Evolutionary conservation across 2,888 invertebrate species (phyloP), one percentile per base, ranked within the genome.

Genomic region (Polylopha cassiicola): DNA sequence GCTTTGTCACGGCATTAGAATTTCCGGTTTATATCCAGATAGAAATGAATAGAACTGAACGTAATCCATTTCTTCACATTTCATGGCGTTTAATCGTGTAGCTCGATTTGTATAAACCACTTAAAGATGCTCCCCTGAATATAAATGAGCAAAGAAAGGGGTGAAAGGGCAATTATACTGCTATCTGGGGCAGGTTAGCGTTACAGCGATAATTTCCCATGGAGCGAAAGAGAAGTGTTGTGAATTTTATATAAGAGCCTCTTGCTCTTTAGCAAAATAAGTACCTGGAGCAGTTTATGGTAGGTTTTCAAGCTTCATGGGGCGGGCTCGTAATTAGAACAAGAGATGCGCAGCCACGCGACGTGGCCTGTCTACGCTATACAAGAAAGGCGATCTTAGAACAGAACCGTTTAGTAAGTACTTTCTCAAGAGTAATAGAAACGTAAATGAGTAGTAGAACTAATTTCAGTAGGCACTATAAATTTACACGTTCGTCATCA

Each of bases 311-410:
- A 51, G 73, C 66, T 68, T 73, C 69, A 67, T 63, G 58, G 66
- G 61, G 62, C 61, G 69, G 65, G 64, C 65, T 76, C 70, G 75
- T 82, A 82, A 84, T 84, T 80, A 81, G 78, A 70, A 65, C 64
- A 68, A 66, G 73, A 75, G 78, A 84, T 84, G 82, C 82, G 73
- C 70, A 67, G 70, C 72, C 82, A 82, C 79, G 81, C 72, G 69
- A 65, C 72, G 65, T 56, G 54, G 58, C 50, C 39, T 69, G 58
- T 48, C 46, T 48, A 67, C 65, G 61, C 51, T 50, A 65, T 32
- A 55, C 55, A 59, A 58, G 48, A 30, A 20, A n/a, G 39, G 48
- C 48, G 37, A 23, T 37, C 6, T 16, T 39, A 6, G 24, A n/a
- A n/a, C n/a, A n/a, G n/a, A n/a, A n/a, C n/a, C n/a, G n/a, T n/a